A percentile compares a stretch with the other conserved stretches of the same genome.
phyloP scores from a whole-genome alignment of 2,888 invertebrate species.

The Bellardia pandia region DNA sequence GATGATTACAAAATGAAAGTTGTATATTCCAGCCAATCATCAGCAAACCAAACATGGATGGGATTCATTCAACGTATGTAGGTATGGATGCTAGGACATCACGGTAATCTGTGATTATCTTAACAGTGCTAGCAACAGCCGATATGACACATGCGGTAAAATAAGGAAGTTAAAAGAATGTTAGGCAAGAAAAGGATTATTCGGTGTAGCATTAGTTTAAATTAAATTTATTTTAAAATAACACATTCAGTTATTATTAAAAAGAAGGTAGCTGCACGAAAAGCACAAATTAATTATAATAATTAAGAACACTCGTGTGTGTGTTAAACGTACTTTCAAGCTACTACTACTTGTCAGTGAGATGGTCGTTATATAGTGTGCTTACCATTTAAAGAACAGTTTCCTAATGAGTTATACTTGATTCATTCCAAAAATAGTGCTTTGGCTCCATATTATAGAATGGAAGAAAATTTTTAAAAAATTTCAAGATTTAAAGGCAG shows the following conservation, averaged over 20 bases:
- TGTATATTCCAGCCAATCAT: not conserved
- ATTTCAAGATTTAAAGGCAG: no score
- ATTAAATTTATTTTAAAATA: not conserved
- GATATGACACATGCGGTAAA: no score
- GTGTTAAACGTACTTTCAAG: no score
- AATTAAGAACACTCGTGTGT: not conserved
- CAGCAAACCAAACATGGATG: not conserved
- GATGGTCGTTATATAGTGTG: no score
- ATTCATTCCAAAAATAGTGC: no score
- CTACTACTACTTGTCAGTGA: no score
- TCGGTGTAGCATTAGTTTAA: not conserved
- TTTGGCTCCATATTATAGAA: no score
- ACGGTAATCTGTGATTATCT: not conserved
- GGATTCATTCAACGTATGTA: not conserved
- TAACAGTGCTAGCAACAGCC: not conserved
- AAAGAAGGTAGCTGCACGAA: not conserved
- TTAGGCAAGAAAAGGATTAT: not conserved
- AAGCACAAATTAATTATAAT: not conserved
- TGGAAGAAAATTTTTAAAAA: no score
- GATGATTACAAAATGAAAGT: constrained; percentile 1
- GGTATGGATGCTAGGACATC: not conserved
- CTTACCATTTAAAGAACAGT: no score
- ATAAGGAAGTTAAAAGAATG: not conserved
- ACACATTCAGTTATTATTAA: not conserved
- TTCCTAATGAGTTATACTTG: no score